Conservation (phyloP, 2,888 invertebrate species). For the Dioctria rufipes region DNA sequence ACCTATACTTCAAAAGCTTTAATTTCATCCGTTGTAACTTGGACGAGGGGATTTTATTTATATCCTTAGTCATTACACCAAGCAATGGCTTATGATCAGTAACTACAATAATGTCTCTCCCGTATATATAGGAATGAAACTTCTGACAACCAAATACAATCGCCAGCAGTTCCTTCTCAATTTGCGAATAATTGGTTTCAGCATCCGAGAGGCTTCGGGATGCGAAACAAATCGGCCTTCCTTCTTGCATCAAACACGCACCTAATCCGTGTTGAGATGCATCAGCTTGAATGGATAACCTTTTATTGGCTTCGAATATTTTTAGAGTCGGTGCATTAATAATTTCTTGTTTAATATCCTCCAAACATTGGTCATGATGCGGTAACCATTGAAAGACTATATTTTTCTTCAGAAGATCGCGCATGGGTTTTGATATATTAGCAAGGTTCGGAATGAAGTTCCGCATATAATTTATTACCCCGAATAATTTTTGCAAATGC, state of each 20-base stretch:
- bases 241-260: conserved; percentile 58
- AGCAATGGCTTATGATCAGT: conserved; percentile 52
- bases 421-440: not conserved
- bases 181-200: conserved; percentile 59
- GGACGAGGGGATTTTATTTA: conserved; percentile 54
- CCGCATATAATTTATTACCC: conserved; percentile 59
- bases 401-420: conserved; percentile 60
- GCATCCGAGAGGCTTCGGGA: conserved; percentile 55
- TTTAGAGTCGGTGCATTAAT: conserved; percentile 53
- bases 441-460: conserved; percentile 13
- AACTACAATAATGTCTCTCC: conserved; percentile 55
- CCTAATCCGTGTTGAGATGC: conserved; percentile 58
- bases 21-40: conserved; percentile 50
- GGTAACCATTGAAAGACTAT: conserved; percentile 57
- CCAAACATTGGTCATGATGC: conserved; percentile 54
- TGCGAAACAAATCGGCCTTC: conserved; percentile 55
- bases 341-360: conserved; percentile 56
- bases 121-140: conserved; percentile 58
- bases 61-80: too few relatives aligned
- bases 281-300: conserved; percentile 56
- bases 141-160: conserved; percentile 59
- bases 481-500: conserved; percentile 59
- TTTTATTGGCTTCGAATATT: conserved; percentile 54
- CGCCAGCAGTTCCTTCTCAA: conserved; percentile 60
- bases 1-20: conserved; percentile 55